Conservation (phyloP, 2,888 invertebrate species). For the Blastobasis lacticolella region DNA sequence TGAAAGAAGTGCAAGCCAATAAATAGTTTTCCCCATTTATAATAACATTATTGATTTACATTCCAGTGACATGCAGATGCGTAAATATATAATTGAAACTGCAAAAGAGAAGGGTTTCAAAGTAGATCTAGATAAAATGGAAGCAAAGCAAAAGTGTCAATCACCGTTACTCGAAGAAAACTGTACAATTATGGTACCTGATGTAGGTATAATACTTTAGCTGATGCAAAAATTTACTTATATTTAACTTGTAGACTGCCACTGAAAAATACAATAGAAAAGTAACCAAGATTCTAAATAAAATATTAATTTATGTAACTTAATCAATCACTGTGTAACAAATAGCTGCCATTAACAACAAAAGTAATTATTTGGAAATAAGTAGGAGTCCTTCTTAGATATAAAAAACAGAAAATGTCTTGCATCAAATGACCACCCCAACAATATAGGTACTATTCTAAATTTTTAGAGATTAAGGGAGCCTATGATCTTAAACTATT, state of each 20-base stretch:
- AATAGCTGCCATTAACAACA: too few relatives aligned
- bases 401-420: too few relatives aligned
- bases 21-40: not conserved
- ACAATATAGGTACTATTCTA: too few relatives aligned
- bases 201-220: slow-evolving; percentile 45
- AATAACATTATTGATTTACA: not conserved
- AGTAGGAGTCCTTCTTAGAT: too few relatives aligned
- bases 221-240: slow-evolving; percentile 1
- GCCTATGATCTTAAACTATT: too few relatives aligned
- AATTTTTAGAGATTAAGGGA: too few relatives aligned
- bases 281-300: not conserved
- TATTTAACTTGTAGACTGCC: not conserved
- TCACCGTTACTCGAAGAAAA: slow-evolving; percentile 36
- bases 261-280: not conserved
- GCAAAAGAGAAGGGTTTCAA: slow-evolving; percentile 41
- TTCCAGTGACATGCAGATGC: slow-evolving; percentile 51
- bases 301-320: not conserved
- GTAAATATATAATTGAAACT: slow-evolving; percentile 35
- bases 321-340: too few relatives aligned
- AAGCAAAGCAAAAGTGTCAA: slow-evolving; percentile 19
- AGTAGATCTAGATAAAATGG: slow-evolving; percentile 33
- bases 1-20: too few relatives aligned
- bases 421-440: too few relatives aligned
- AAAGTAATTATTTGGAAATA: too few relatives aligned
- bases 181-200: slow-evolving; percentile 51